Evolutionary conservation across 2,888 invertebrate genomes (phyloP).

Genomic region (Tryphoninae sp.): DNA sequence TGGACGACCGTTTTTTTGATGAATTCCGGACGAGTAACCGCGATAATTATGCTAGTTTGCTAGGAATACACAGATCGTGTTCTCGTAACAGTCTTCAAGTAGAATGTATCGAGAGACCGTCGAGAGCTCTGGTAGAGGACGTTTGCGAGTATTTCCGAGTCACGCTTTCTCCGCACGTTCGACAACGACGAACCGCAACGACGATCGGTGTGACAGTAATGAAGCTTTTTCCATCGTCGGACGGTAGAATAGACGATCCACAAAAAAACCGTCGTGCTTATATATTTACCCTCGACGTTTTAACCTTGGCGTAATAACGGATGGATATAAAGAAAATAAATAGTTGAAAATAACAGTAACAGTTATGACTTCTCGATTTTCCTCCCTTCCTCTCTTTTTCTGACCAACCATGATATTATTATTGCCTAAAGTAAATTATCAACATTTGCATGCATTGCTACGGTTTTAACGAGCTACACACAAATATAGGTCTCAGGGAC

Average conservation of each 20-base stretch:
- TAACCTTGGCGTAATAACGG: background rate
- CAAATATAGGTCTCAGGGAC: too few relatives aligned
- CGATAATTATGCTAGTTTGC: conserved; percentile 19
- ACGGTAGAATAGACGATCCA: background rate
- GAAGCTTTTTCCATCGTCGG: conserved; percentile 40
- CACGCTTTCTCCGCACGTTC: conserved; percentile 56
- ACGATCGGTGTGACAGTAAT: background rate
- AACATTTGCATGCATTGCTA: background rate
- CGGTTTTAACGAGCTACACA: background rate
- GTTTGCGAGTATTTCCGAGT: conserved; percentile 35
- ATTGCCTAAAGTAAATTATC: background rate
- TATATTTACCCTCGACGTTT: background rate
- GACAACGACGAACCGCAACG: conserved; percentile 18
- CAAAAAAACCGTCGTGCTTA: background rate
- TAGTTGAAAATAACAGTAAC: background rate
- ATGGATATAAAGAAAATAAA: background rate
- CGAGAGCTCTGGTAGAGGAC: background rate
- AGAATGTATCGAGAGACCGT: conserved; percentile 24
- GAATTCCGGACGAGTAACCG: conserved; percentile 18
- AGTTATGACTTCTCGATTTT: background rate
- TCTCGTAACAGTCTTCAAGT: conserved; percentile 36
- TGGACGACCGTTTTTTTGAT: background rate
- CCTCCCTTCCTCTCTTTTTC: background rate
- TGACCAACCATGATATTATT: background rate
- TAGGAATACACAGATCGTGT: conserved; percentile 6